Evolutionary conservation across 1,140 invertebrate genomes (phyloP), one percentile per base, ranked within the genome.

Genomic region (Pristionchus pacificus): DNA sequence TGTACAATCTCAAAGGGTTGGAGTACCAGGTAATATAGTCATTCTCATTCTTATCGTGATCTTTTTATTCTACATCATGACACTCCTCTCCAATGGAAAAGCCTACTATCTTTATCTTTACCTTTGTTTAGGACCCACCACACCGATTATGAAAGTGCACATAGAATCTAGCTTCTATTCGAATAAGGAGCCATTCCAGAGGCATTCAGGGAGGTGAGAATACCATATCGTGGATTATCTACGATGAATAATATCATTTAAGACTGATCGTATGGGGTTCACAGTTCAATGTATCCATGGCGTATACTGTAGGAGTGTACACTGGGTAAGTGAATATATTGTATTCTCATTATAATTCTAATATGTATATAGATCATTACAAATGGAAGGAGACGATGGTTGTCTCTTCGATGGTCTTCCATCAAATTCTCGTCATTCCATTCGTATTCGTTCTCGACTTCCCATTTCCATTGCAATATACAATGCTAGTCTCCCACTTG

Each of bases 391-490:
- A 61, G 60, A 61, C 15, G 60, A 28, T 61, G 60, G 30, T 28
- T 31, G 60, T 61, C 60, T 28, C 15, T 15, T 10, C n/a, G 6
- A 6, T 49, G 38, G 6, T 19, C 38, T 49, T 49, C 6, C 38
- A 10, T 6, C 38, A 6, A 49, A 49, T 49, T 49, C 38, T 49
- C 38, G 38, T 49, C 38, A 19, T 49, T 49, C 38, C 19, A 49
- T 49, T 49, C 38, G 38, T 49, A 49, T 49, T 49, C 38, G 38
- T 10, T 49, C 38, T 84, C 88, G 88, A 76, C 91, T 91, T 84
- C 87, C 88, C 80, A 86, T 89, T 73, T 87, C 89, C 38, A 82
- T 91, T 68, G 89, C 89, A 62, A 86, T 92, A 71, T 88, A 89
- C 72, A 90, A 90, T 83, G 86, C 90, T 60, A 88, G 88, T n/a